Conservation (phyloP, 2,888 invertebrate genomes). For the Achlya flavicornis region DNA sequence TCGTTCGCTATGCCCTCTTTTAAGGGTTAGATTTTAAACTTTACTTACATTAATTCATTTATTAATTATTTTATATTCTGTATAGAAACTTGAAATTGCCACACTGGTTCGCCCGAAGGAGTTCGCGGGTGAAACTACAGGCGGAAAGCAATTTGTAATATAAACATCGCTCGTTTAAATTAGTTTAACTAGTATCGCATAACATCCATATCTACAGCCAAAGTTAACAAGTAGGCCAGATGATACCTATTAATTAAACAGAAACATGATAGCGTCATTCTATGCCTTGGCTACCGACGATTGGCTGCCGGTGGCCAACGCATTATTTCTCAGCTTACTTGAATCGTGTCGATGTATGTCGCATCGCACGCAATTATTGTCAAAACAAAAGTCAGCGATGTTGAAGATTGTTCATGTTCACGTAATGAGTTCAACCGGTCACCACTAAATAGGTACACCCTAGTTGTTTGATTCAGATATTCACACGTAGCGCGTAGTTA, state of each 20-base stretch:
- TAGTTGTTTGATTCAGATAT: no score
- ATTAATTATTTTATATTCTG: no score
- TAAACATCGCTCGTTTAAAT: no score
- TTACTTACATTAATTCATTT: no score
- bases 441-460: constrained; percentile 14
- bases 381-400: constrained; percentile 56
- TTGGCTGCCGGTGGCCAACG: neutral
- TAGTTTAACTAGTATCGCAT: no score
- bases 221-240: constrained; percentile 20
- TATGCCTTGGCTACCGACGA: constrained; percentile 14
- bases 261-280: constrained; percentile 32
- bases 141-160: no score
- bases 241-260: constrained; percentile 34
- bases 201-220: neutral
- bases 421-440: constrained; percentile 51
- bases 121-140: no score
- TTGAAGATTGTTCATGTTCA: constrained; percentile 42
- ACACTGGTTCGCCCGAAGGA: no score
- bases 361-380: constrained; percentile 53
- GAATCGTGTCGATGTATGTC: constrained; percentile 11
- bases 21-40: no score
- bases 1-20: no score
- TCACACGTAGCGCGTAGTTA: no score
- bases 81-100: no score
- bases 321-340: neutral